A percentile compares a stretch with the other conserved stretches of the same genome.
These are phyloP conservation scores for Pteropus alecto DNA, from an alignment of 2,113 vertebrate species.

Conservation along the genomic window DNA sequence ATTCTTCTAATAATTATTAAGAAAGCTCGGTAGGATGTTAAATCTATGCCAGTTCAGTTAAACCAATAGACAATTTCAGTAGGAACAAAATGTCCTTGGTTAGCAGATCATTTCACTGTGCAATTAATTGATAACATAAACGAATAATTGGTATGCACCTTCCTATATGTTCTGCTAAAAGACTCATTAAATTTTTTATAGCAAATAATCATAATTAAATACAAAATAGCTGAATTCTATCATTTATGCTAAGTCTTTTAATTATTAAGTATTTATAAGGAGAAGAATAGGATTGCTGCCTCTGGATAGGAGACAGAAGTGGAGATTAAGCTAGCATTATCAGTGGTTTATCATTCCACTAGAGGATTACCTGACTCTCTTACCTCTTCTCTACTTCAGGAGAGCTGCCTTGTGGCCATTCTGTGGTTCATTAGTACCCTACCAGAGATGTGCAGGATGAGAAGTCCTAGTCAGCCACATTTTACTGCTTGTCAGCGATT, in stretches of 20 bases:
- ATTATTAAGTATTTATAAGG: conserved; percentile 1
- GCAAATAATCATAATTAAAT: conserved; percentile 52
- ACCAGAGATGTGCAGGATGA: neutral
- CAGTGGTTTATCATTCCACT: neutral
- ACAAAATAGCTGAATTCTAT: neutral
- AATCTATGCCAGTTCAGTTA: conserved; percentile 73
- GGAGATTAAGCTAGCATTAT: neutral
- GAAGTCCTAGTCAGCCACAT: neutral
- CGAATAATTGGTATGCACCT: conserved; percentile 6
- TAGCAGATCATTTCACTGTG: conserved; percentile 70
- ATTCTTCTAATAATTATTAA: conserved; percentile 77
- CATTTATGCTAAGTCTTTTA: neutral
- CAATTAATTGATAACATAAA: conserved; percentile 72
- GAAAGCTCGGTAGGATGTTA: conserved; percentile 73
- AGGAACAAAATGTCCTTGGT: conserved; percentile 68
- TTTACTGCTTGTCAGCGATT: conserved; percentile 30
- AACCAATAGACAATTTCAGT: conserved; percentile 71
- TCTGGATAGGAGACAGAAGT: neutral
- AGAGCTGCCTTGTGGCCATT: neutral
- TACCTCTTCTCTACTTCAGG: neutral
- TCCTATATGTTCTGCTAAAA: conserved; percentile 49
- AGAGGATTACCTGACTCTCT: neutral
- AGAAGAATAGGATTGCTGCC: neutral
- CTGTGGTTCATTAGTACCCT: conserved; percentile 30
- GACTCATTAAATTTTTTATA: conserved; percentile 50